A percentile compares a stretch with the other conserved stretches of the same genome.
Evolutionary conservation across 2,888 invertebrate genomes (phyloP).

Genomic region (Junonia oenone): DNA sequence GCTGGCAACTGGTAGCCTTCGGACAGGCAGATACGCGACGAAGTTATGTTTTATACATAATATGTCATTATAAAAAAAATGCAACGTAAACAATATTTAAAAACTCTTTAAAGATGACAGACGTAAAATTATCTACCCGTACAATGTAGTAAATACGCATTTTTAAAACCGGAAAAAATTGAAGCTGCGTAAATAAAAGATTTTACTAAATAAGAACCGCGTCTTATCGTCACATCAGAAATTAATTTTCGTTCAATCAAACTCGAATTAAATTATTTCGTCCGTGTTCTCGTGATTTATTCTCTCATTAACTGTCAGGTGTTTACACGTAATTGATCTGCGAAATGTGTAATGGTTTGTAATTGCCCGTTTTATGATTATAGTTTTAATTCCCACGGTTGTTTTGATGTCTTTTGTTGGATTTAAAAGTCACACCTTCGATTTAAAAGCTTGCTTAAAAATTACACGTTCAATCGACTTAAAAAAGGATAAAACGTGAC

Average conservation of each 20-base stretch:
- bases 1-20: too few relatives aligned
- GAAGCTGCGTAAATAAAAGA: background rate
- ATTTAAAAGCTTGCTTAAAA: too few relatives aligned
- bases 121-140: background rate
- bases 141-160: background rate
- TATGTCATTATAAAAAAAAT: background rate
- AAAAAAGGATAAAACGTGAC: too few relatives aligned
- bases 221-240: background rate
- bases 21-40: too few relatives aligned
- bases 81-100: background rate
- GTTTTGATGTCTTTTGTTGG: background rate
- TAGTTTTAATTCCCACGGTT: slow-evolving; percentile 4
- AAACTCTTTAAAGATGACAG: background rate
- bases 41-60: too few relatives aligned
- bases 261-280: slow-evolving; percentile 10
- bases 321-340: slow-evolving; percentile 1
- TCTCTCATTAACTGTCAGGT: background rate
- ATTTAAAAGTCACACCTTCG: background rate
- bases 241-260: slow-evolving; percentile 12
- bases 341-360: slow-evolving; percentile 6
- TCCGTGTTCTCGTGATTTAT: background rate
- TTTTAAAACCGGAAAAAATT: background rate
- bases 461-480: too few relatives aligned
- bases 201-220: background rate
- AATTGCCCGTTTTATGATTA: slow-evolving; percentile 1